Evolutionary conservation across 1,140 invertebrate species (phyloP), one percentile per base, ranked within the genome.

Genomic region (Drosophila ogumai): DNA sequence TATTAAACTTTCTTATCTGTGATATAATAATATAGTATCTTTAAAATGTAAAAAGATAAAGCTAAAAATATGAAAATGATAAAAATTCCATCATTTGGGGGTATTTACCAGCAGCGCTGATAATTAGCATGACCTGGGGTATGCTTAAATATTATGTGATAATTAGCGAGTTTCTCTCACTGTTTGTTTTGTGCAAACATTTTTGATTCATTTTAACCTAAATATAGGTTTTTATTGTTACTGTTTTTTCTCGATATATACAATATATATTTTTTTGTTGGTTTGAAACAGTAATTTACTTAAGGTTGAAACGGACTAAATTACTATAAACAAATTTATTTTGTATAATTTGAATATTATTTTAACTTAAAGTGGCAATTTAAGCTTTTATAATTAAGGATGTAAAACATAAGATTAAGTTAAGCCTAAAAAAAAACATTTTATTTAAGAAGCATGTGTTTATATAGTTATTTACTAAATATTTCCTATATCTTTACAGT

Each of bases 401-500:
- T 49, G 6, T 9, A 25, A n/a, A 12, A 25, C 15, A 13, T 28
- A 41, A 28, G 25, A 28, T 28, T 6, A 28, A 28, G 25, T 6
- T 28, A 6, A 28, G 25, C 5, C 25, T 28, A 6, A 28, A 28
- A 28, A 28, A 28, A 28, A 0, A n/a, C 25, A 25, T 25, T 25
- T 25, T 25, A 2, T 25, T 25, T 25, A 25, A 0, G 25, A 25
- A 25, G 5, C 0, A 25, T 25, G 25, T 25, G 25, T 5, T 17
- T 25, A 25, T 25, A 25, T 5, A 25, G 3, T 25, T 25, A 5
- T 1, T 22, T 22, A 3, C 22, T 22, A 22, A 22, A 43, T 19
- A 17, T 22, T 22, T 12, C 19, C 22, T 25, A 12, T 43, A 3
- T 31, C 40, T 22, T 75, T 79, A 25, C 64, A 92, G 91, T 59